A percentile compares a stretch with the other conserved stretches of the same genome.
These are phyloP conservation scores for Podabrus alpinus DNA, from an alignment of 2,888 invertebrate genomes.

Conservation along the genomic window DNA sequence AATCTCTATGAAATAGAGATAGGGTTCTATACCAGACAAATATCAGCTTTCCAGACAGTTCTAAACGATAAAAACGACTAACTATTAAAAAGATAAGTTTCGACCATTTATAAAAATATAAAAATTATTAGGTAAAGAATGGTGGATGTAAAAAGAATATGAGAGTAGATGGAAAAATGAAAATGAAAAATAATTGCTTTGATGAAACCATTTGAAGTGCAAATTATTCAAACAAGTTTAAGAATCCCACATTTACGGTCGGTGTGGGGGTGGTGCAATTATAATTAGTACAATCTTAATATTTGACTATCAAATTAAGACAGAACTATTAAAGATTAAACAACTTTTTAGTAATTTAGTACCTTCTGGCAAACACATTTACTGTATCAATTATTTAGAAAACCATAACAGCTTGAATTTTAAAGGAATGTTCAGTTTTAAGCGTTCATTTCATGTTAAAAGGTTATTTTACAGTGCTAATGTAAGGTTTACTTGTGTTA, in stretches of 20 bases:
- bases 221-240: neutral
- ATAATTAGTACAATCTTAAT: neutral
- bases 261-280: neutral
- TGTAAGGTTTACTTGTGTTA: neutral
- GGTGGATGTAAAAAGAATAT: neutral
- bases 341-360: neutral
- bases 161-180: neutral
- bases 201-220: neutral
- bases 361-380: neutral
- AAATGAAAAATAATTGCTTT: neutral
- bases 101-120: neutral
- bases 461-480: neutral
- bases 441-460: neutral
- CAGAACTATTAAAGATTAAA: neutral
- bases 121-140: neutral
- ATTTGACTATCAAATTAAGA: neutral
- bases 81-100: neutral
- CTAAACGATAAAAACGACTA: neutral
- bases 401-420: neutral
- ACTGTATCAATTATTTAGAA: neutral
- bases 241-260: neutral
- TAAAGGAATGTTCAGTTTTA: neutral
- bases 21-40: neutral
- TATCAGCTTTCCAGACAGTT: neutral
- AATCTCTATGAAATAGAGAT: neutral